Percentiles rank a stretch among this genome's conserved stretches.
These are phyloP conservation scores for Seriola quinqueradiata DNA, from an alignment of 2,113 vertebrate species.

Conservation along the genomic window DNA sequence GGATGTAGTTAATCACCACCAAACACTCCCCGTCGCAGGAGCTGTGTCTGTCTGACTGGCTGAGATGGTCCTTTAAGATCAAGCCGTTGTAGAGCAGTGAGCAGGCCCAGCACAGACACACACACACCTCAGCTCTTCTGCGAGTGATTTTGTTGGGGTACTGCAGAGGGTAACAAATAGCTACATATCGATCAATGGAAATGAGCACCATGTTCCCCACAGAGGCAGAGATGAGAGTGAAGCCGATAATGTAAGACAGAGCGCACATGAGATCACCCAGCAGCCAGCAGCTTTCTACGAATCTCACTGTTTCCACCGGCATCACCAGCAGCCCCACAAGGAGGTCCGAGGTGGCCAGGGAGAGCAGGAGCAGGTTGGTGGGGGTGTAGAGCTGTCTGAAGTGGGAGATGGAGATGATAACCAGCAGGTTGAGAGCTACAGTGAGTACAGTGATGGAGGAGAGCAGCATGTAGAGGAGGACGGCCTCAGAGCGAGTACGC, in stretches of 20 bases:
- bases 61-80: slow-evolving; percentile 54
- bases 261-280: slow-evolving; percentile 68
- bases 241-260: slow-evolving; percentile 54
- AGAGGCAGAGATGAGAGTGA: slow-evolving; percentile 67
- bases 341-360: slow-evolving; percentile 79
- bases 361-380: slow-evolving; percentile 81
- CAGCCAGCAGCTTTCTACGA: slow-evolving; percentile 76
- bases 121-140: slow-evolving; percentile 35
- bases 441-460: slow-evolving; percentile 50
- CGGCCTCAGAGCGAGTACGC: slow-evolving; percentile 20
- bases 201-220: slow-evolving; percentile 75
- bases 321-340: slow-evolving; percentile 83
- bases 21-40: slow-evolving; percentile 66
- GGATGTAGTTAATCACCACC: slow-evolving; percentile 57
- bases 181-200: slow-evolving; percentile 71
- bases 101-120: slow-evolving; percentile 69
- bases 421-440: slow-evolving; percentile 64
- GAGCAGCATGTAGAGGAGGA: slow-evolving; percentile 53
- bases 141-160: slow-evolving; percentile 63
- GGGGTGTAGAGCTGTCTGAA: slow-evolving; percentile 81
- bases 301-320: slow-evolving; percentile 82
- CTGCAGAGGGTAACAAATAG: slow-evolving; percentile 72
- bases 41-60: slow-evolving; percentile 36
- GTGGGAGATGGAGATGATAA: slow-evolving; percentile 73
- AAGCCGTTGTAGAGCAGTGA: slow-evolving; percentile 60